These are phyloP conservation scores for Anoncus sp. DNA, from an alignment of 2,888 invertebrate genomes.

Conservation along the genomic window DNA sequence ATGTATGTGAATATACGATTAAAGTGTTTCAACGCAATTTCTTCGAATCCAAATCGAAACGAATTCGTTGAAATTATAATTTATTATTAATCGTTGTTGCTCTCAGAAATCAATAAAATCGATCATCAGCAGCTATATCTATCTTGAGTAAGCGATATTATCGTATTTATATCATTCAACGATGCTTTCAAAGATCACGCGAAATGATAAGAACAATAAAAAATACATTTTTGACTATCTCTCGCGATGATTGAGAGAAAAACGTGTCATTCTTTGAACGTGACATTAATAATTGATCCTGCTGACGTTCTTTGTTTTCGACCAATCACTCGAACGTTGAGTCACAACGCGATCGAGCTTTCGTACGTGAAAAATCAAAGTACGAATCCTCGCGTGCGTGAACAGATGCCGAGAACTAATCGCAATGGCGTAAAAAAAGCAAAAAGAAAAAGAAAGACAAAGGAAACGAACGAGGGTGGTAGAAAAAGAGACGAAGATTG, in stretches of 20 bases:
- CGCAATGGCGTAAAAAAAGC: constrained; percentile 19
- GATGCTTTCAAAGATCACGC: not conserved
- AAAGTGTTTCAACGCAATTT: no score
- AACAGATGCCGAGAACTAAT: constrained; percentile 46
- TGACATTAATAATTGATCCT: not conserved
- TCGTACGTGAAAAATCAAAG: constrained; percentile 10
- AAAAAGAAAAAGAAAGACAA: not conserved
- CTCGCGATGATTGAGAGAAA: not conserved
- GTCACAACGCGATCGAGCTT: not conserved
- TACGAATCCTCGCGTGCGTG: constrained; percentile 25
- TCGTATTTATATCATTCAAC: not conserved
- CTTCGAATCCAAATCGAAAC: no score
- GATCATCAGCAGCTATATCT: not conserved
- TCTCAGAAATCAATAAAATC: not conserved
- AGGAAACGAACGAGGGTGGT: constrained; percentile 13
- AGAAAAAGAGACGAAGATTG: constrained; percentile 44
- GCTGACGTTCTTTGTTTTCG: constrained; percentile 3
- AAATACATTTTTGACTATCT: not conserved
- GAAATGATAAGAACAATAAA: not conserved
- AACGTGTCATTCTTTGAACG: not conserved
- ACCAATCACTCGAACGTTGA: constrained; percentile 18
- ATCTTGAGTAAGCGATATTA: not conserved
- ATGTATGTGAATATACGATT: no score
- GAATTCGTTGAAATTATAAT: no score
- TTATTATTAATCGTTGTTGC: no score